These are phyloP conservation scores for Setophaga kirtlandii DNA, from an alignment of 2,113 vertebrate species.

Conservation along the genomic window DNA sequence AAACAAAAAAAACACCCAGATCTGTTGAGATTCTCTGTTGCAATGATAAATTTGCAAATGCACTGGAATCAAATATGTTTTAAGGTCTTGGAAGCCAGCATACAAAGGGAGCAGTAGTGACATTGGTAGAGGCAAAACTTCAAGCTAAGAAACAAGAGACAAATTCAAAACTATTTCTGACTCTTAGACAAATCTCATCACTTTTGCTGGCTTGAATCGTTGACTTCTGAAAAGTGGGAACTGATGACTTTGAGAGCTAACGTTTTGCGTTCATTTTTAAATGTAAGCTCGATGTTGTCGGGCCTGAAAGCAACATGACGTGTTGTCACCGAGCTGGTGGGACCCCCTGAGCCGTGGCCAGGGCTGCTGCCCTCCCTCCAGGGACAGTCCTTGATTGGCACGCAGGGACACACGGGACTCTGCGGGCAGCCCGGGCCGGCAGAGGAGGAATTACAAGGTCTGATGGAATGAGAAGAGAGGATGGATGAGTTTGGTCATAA, in stretches of 20 bases:
- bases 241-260: rapidly evolving
- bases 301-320: rapidly evolving
- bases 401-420: rapidly evolving
- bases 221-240: neutral
- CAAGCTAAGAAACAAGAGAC: neutral
- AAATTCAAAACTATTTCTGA: neutral
- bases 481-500: neutral
- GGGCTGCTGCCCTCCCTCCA: rapidly evolving
- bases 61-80: neutral
- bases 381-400: neutral
- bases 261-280: neutral
- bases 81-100: neutral
- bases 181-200: neutral
- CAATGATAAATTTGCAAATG: neutral
- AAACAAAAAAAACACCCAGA: neutral
- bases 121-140: neutral
- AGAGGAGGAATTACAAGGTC: neutral
- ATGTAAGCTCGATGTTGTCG: rapidly evolving
- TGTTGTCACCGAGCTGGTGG: rapidly evolving
- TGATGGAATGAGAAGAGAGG: neutral
- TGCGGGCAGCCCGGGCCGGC: rapidly evolving
- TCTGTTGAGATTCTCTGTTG: neutral
- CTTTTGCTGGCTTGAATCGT: neutral
- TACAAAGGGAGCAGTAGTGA: rapidly evolving
- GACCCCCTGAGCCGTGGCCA: neutral